These are phyloP conservation scores for Macrobrachium rosenbergii DNA, from an alignment of 1,140 invertebrate species.

Conservation along the genomic window DNA sequence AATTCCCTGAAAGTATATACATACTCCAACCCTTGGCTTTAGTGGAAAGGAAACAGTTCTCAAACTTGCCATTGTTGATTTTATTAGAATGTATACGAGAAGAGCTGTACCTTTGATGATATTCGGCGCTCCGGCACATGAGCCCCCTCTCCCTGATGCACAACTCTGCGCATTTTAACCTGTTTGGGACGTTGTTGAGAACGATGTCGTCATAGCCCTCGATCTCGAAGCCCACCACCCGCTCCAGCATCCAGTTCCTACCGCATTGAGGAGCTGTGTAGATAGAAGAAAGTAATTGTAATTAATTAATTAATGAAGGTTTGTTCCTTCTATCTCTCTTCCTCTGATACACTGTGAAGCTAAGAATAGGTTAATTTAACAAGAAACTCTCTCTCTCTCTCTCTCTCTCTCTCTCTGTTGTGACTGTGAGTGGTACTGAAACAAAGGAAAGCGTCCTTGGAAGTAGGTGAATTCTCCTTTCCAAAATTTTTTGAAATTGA, in stretches of 20 bases:
- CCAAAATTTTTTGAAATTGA: no score
- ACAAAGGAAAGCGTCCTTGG: no score
- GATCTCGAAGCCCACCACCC: conserved; percentile 70
- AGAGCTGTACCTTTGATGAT: conserved; percentile 58
- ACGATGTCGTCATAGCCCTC: conserved; percentile 70
- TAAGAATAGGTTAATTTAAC: no score
- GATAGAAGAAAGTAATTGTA: no score
- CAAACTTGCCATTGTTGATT: neutral
- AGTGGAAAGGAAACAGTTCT: neutral
- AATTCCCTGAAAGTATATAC: no score
- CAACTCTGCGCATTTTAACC: conserved; percentile 70
- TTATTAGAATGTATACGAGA: neutral
- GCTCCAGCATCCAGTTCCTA: conserved; percentile 71
- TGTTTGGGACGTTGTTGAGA: conserved; percentile 68
- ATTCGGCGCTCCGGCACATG: conserved; percentile 69
- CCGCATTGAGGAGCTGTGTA: conserved; percentile 60
- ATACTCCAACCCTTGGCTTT: no score
- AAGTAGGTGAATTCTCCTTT: no score
- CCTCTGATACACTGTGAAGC: no score
- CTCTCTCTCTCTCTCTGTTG: no score
- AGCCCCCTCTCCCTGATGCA: conserved; percentile 69
- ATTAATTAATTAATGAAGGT: neutral
- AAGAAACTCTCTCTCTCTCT: no score
- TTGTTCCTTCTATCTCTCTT: no score
- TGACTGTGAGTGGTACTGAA: no score